Evolutionary conservation across 2,888 invertebrate species (phyloP), one percentile per base, ranked within the genome.

Genomic region (Macrosoma leucophasiata): DNA sequence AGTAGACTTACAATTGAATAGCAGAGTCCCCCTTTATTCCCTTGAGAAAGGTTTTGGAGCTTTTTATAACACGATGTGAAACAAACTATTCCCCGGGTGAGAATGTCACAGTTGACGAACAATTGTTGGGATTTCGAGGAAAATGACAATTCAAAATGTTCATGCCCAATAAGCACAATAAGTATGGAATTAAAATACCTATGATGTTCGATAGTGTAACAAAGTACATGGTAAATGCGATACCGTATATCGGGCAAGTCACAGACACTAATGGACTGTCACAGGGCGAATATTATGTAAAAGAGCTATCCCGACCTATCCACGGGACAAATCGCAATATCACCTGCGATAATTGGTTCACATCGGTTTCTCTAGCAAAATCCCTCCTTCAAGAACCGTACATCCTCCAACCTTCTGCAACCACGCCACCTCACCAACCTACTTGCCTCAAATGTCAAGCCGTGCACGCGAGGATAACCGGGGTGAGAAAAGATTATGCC

Each of bases 341-440:
- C 2, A 43, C 38, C 3, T 34, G 33, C 10, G 62, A 64, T 35
- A 65, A 64, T 33, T 62, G 59, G 61, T 64, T 62, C 31, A 58
- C 57, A 2, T 61, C 56, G 6, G 39, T 62, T 7, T 39, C 47
- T 9, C 32, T 61, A 5, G 56, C 54, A 3, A 53, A 58, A 32
- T 34, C 36, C 7, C 28, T 60, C 26, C 43, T 58, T 14, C 12
- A 45, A 27, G 34, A 45, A 13, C 60, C 58, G 10, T 59, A 61
- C 29, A 56, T n/a, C n/a, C n/a, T n/a, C n/a, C n/a, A n/a, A n/a
- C n/a, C n/a, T n/a, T n/a, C n/a, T n/a, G n/a, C n/a, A n/a, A n/a
- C n/a, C n/a, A n/a, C n/a, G n/a, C n/a, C n/a, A n/a, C n/a, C n/a
- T n/a, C n/a, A n/a, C n/a, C n/a, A n/a, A n/a, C n/a, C n/a, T n/a